Evolutionary conservation across 1,140 invertebrate genomes (phyloP).

Genomic region (Melipona quadrifasciata): DNA sequence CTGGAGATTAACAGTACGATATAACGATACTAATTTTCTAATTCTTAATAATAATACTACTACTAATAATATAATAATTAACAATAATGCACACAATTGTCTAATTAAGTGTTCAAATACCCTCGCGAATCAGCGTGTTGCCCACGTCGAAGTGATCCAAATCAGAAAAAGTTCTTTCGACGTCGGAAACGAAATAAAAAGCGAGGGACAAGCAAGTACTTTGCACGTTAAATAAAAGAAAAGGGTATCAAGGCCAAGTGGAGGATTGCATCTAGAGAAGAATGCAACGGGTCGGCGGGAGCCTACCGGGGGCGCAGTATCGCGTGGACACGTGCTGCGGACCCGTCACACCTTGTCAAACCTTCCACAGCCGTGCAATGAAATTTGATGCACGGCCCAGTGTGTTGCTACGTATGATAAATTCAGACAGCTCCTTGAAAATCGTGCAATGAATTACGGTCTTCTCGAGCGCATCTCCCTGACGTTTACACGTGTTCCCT

Average conservation of each 20-base stretch:
- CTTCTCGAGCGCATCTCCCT: slow-evolving; percentile 17
- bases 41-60: too few relatives aligned
- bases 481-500: slow-evolving; percentile 45
- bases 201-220: neutral
- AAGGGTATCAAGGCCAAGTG: neutral
- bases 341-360: slow-evolving; percentile 72
- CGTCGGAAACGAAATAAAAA: neutral
- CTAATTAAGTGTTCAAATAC: neutral
- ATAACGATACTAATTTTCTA: too few relatives aligned
- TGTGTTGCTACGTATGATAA: slow-evolving; percentile 50
- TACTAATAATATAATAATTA: too few relatives aligned
- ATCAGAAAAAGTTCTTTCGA: neutral
- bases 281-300: neutral
- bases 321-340: slow-evolving; percentile 66
- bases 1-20: too few relatives aligned
- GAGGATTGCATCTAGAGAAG: slow-evolving; percentile 42
- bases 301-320: slow-evolving; percentile 35
- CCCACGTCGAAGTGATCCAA: neutral
- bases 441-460: slow-evolving; percentile 42
- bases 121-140: neutral
- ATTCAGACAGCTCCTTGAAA: slow-evolving; percentile 41
- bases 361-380: slow-evolving; percentile 55
- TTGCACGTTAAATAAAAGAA: slow-evolving; percentile 1
- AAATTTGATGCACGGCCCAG: slow-evolving; percentile 46
- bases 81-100: too few relatives aligned